Evolutionary conservation across 2,888 invertebrate genomes (phyloP).

Genomic region (Folsomia candida): DNA sequence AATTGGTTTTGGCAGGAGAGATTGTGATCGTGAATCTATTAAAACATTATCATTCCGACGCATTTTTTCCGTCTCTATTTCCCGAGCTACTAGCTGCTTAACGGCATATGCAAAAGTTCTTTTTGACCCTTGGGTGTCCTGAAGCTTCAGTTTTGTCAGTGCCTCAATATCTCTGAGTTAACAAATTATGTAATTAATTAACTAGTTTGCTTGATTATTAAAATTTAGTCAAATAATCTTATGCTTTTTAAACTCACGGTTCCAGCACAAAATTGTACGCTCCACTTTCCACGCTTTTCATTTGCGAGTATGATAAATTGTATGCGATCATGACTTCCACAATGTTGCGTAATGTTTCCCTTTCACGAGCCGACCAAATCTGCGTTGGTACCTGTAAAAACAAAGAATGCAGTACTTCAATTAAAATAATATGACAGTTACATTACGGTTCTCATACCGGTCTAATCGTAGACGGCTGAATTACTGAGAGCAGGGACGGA

Average conservation of each 20-base stretch:
- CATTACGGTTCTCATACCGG: too few relatives aligned
- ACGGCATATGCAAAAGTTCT: slow-evolving; percentile 65
- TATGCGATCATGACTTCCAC: slow-evolving; percentile 84
- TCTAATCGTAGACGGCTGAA: slow-evolving; percentile 68
- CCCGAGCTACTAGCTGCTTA: slow-evolving; percentile 76
- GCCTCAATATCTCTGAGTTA: slow-evolving; percentile 65
- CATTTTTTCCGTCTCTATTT: slow-evolving; percentile 77
- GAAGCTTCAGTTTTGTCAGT: slow-evolving; percentile 57
- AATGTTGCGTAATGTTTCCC: slow-evolving; percentile 66
- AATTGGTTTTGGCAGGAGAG: too few relatives aligned
- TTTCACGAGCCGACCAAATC: slow-evolving; percentile 72
- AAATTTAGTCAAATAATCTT: neutral
- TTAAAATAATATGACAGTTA: slow-evolving; percentile 24
- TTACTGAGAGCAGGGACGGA: slow-evolving; percentile 68
- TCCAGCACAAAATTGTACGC: slow-evolving; percentile 70
- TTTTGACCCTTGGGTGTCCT: slow-evolving; percentile 45
- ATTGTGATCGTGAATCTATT: too few relatives aligned
- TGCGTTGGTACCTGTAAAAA: slow-evolving; percentile 62
- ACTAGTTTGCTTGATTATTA: neutral
- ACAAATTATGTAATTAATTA: slow-evolving; percentile 4
- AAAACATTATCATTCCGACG: slow-evolving; percentile 60
- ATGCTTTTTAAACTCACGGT: slow-evolving; percentile 60
- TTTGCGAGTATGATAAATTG: slow-evolving; percentile 80
- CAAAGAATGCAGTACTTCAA: neutral
- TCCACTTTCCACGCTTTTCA: slow-evolving; percentile 69